phyloP scores from a whole-genome alignment of 2,113 vertebrate species.

The Monopterus albus region DNA sequence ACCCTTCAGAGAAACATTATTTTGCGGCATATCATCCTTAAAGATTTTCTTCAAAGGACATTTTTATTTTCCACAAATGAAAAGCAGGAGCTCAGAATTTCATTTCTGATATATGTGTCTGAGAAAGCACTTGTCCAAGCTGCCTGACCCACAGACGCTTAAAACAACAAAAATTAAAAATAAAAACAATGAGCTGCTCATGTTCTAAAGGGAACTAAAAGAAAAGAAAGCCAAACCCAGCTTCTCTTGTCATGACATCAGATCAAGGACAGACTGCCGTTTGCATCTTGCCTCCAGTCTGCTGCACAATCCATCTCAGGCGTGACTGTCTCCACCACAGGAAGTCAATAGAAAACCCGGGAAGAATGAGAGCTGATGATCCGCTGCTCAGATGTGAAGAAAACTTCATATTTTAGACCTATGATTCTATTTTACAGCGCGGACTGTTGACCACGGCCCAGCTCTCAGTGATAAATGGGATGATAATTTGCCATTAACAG shows the following conservation, averaged over 20 bases:
- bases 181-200: not conserved
- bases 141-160: too few species aligned
- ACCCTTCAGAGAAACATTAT: too few species aligned
- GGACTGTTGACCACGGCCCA: slow-evolving; percentile 36
- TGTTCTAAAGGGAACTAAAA: too few species aligned
- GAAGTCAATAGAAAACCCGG: not conserved
- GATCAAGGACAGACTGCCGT: not conserved
- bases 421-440: slow-evolving; percentile 5
- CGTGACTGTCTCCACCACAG: not conserved
- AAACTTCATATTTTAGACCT: not conserved
- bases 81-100: too few species aligned
- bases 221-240: too few species aligned
- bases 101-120: too few species aligned
- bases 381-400: not conserved
- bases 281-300: not conserved
- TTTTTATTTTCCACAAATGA: too few species aligned
- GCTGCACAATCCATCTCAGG: not conserved
- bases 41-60: too few species aligned
- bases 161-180: too few species aligned
- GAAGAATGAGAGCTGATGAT: not conserved
- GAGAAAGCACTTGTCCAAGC: too few species aligned
- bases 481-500: slow-evolving; percentile 62
- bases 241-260: not conserved
- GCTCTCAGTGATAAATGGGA: slow-evolving; percentile 39
- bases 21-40: too few species aligned